Conservation (phyloP, 2,888 invertebrate species). For the Dermolepida albohirtum region DNA sequence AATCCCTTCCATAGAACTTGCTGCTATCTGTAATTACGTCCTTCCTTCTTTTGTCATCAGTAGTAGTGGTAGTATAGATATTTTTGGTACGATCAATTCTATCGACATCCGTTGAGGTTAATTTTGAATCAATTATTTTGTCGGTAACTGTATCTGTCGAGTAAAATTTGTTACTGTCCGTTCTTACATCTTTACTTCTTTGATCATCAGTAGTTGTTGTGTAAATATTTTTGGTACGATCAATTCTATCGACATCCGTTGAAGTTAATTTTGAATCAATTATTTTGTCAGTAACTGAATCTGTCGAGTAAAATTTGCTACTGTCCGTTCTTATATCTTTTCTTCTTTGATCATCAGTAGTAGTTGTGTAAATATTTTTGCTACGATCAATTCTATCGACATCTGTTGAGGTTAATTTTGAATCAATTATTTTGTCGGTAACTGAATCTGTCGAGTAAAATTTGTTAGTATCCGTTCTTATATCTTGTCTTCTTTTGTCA, state of each 20-base stretch:
- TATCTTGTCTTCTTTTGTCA: neutral
- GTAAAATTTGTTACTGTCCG: neutral
- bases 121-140: too few relatives aligned
- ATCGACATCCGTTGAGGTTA: too few relatives aligned
- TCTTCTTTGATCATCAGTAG: neutral
- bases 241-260: neutral
- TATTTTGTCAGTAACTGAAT: constrained; percentile 2
- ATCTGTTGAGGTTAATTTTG: too few relatives aligned
- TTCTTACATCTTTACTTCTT: neutral
- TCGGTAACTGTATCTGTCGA: neutral
- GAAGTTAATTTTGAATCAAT: constrained; percentile 5
- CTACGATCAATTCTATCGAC: too few relatives aligned
- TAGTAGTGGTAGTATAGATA: neutral
- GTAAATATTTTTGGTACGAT: neutral
- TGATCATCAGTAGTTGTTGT: neutral
- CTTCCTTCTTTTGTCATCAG: constrained; percentile 1
- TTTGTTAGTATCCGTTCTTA: neutral
- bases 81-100: too few relatives aligned
- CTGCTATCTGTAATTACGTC: constrained; percentile 3
- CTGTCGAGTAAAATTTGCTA: constrained; percentile 19
- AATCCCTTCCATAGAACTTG: constrained; percentile 22
- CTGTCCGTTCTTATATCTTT: constrained; percentile 1
- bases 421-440: too few relatives aligned
- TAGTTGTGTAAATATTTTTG: too few relatives aligned
- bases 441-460: neutral